phyloP scores from a whole-genome alignment of 2,113 vertebrate species.

The Micronycteris hirsuta region DNA sequence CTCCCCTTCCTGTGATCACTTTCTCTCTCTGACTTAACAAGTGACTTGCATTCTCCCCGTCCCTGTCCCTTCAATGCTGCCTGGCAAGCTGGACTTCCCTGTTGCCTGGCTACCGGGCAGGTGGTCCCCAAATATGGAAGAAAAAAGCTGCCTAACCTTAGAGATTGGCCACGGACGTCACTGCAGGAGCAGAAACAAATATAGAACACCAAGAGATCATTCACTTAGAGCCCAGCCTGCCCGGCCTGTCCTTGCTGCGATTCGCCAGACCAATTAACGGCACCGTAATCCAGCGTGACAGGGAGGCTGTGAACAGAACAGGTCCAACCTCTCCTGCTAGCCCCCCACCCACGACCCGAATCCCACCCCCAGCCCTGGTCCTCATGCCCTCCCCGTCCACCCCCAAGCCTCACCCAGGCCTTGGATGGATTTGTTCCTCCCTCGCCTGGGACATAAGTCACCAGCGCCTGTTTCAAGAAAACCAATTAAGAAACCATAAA shows the following conservation, averaged over 20 bases:
- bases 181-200: conserved; percentile 77
- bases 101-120: conserved; percentile 43
- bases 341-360: fast-evolving
- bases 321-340: background rate
- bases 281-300: conserved; percentile 52
- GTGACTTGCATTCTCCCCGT: background rate
- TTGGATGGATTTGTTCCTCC: background rate
- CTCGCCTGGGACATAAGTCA: background rate
- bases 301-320: background rate
- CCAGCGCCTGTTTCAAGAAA: conserved; percentile 51
- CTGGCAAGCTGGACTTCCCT: background rate
- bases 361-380: background rate
- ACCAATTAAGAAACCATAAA: conserved; percentile 65
- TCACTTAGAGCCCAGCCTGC: conserved; percentile 62
- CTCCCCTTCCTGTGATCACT: background rate
- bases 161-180: conserved; percentile 54
- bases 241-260: conserved; percentile 23
- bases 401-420: background rate
- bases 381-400: fast-evolving
- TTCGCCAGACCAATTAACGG: conserved; percentile 64
- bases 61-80: background rate
- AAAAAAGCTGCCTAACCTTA: conserved; percentile 49
- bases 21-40: background rate
- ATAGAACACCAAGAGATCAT: conserved; percentile 69
- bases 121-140: conserved; percentile 29